Evolutionary conservation across 2,113 vertebrate species (phyloP).

Genomic region (Chaetops frenatus): DNA sequence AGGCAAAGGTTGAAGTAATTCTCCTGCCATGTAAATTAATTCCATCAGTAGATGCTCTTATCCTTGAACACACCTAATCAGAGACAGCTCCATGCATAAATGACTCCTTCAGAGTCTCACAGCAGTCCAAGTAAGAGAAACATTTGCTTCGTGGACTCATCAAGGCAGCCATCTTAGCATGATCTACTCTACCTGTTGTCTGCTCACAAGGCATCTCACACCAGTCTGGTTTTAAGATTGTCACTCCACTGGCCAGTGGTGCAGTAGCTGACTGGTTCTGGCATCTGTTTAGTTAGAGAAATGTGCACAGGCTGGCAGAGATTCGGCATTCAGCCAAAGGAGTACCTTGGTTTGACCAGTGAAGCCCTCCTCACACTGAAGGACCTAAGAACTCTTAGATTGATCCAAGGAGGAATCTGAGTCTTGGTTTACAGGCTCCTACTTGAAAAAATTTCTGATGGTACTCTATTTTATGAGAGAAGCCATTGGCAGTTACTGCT

Average conservation of each 20-base stretch:
- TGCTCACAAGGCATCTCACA: not conserved
- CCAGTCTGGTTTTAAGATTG: not conserved
- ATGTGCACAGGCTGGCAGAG: not conserved
- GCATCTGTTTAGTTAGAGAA: not conserved
- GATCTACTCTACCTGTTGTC: not conserved
- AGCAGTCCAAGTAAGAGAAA: not conserved
- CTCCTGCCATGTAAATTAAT: constrained; percentile 14
- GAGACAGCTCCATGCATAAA: constrained; percentile 28
- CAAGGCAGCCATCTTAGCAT: not conserved
- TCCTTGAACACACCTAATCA: constrained; percentile 40
- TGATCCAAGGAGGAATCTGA: not conserved
- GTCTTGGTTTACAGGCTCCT: not conserved
- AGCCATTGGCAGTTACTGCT: not conserved
- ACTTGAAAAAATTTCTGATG: not conserved
- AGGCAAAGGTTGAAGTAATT: constrained; percentile 15
- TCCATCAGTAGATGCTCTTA: constrained; percentile 24
- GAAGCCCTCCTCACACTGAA: not conserved
- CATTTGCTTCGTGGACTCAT: not conserved
- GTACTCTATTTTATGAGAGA: not conserved
- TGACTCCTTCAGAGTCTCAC: constrained; percentile 10
- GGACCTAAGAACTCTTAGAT: not conserved
- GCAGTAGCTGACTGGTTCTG: not conserved
- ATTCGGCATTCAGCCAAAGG: not conserved
- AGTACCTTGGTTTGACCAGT: not conserved
- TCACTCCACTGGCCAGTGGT: not conserved